Conservation (phyloP, 2,113 vertebrate species). For the Pipa parva region DNA sequence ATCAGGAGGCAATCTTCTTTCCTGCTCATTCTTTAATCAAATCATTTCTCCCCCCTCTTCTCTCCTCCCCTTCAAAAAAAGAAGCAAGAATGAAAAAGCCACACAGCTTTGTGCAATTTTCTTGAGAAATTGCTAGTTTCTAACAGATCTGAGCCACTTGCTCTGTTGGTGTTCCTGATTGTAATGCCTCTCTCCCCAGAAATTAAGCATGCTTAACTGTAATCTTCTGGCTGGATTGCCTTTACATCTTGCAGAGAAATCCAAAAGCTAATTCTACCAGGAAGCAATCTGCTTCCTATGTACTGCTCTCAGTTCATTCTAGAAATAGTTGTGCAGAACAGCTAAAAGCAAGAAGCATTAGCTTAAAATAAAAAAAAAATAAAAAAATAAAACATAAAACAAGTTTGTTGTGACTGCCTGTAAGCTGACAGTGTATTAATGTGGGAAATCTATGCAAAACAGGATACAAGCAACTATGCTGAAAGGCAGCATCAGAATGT, state of each 20-base stretch:
- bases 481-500: slow-evolving; percentile 8
- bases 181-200: slow-evolving; percentile 27
- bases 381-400: slow-evolving; percentile 13
- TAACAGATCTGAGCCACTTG: slow-evolving; percentile 40
- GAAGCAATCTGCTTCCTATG: slow-evolving; percentile 22
- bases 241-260: slow-evolving; percentile 17
- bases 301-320: slow-evolving; percentile 1
- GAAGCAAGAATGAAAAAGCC: slow-evolving; percentile 47
- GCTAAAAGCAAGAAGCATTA: not conserved
- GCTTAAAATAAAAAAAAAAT: not conserved
- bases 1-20: slow-evolving; percentile 68
- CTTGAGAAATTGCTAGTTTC: slow-evolving; percentile 45
- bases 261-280: slow-evolving; percentile 14
- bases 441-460: slow-evolving; percentile 21
- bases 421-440: not conserved
- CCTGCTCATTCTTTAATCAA: slow-evolving; percentile 60
- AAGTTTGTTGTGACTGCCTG: slow-evolving; percentile 2
- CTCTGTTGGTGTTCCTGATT: slow-evolving; percentile 30
- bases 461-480: not conserved
- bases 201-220: slow-evolving; percentile 42
- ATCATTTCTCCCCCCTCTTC: slow-evolving; percentile 60
- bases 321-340: slow-evolving; percentile 27
- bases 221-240: slow-evolving; percentile 32
- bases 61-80: slow-evolving; percentile 45
- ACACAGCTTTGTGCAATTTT: slow-evolving; percentile 48